Evolutionary conservation across 2,888 invertebrate genomes (phyloP).

Genomic region (Perizoma affinitatum): DNA sequence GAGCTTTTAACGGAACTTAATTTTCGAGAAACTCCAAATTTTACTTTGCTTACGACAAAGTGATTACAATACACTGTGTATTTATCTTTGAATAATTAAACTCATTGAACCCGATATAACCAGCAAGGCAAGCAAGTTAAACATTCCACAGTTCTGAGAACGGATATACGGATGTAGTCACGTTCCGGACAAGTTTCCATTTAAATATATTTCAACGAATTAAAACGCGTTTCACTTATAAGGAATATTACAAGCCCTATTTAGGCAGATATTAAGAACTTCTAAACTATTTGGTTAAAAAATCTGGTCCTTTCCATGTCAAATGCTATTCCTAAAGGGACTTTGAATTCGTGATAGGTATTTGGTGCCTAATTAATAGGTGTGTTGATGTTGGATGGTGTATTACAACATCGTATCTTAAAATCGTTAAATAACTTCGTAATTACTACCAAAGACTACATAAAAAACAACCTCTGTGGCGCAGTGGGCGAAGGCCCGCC

Average conservation of each 20-base stretch:
- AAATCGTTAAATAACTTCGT: too few relatives aligned
- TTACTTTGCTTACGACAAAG: neutral
- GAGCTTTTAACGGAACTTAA: too few relatives aligned
- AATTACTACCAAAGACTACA: too few relatives aligned
- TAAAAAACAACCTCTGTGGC: too few relatives aligned
- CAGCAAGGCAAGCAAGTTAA: constrained; percentile 16
- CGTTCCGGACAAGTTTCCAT: constrained; percentile 33
- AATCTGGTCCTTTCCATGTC: constrained; percentile 16
- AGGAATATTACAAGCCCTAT: constrained; percentile 15
- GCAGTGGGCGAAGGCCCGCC: too few relatives aligned
- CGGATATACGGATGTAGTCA: constrained; percentile 34
- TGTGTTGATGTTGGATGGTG: constrained; percentile 11
- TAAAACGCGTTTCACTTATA: constrained; percentile 14
- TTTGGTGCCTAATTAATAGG: too few relatives aligned
- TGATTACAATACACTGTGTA: too few relatives aligned
- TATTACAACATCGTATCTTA: neutral
- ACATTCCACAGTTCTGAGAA: constrained; percentile 23
- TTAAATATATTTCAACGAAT: constrained; percentile 26
- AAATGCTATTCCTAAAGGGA: constrained; percentile 26
- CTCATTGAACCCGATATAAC: constrained; percentile 13
- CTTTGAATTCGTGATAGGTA: constrained; percentile 10
- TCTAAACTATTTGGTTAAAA: constrained; percentile 19
- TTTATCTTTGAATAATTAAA: constrained; percentile 5
- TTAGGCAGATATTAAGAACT: constrained; percentile 27
- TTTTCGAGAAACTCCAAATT: neutral